Conservation (phyloP, 2,797 vertebrate genomes). For the Megaceryle alcyon region DNA sequence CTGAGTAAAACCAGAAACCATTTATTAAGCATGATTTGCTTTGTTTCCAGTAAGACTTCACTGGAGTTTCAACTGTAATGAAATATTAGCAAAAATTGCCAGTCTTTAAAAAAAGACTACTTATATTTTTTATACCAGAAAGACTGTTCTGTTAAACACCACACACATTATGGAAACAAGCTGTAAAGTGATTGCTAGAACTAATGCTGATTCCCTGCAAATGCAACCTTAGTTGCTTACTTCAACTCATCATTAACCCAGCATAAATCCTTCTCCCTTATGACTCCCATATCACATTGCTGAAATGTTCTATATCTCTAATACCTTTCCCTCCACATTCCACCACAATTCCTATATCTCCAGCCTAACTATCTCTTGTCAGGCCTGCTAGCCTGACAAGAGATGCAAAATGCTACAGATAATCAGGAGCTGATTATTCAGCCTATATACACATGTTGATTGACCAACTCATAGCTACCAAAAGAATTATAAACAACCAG, state of each 20-base stretch:
- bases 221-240: not conserved
- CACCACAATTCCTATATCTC: rapidly evolving
- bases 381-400: not conserved
- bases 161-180: not conserved
- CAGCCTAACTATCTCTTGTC: not conserved
- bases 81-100: not conserved
- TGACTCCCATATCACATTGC: not conserved
- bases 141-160: not conserved
- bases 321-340: not conserved
- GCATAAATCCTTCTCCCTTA: not conserved
- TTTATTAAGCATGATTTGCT: not conserved
- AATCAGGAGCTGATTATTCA: not conserved
- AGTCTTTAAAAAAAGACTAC: not conserved
- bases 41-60: not conserved
- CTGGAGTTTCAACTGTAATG: not conserved
- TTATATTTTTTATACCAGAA: not conserved
- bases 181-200: not conserved
- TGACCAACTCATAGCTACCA: not conserved
- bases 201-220: not conserved
- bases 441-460: not conserved
- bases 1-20: not conserved
- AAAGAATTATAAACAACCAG: not conserved
- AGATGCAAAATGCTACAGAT: not conserved
- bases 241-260: not conserved
- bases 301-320: not conserved